Evolutionary conservation across 2,113 vertebrate species (phyloP).

Genomic region (Sorex fumeus): DNA sequence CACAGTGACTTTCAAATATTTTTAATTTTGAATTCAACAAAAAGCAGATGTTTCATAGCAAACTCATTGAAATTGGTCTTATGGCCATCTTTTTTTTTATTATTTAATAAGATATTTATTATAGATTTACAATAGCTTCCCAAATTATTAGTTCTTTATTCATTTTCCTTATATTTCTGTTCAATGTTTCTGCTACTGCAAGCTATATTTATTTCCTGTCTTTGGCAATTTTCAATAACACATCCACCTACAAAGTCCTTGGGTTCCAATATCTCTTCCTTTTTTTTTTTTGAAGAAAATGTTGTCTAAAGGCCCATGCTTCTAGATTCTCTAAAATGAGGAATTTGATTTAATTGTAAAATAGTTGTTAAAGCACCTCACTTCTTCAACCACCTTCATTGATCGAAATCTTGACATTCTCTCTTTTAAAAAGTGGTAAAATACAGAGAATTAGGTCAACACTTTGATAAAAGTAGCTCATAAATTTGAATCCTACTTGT

Average conservation of each 20-base stretch:
- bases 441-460: background rate
- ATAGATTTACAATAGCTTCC: background rate
- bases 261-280: background rate
- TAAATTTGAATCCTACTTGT: background rate
- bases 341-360: background rate
- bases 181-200: background rate
- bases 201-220: slow-evolving; percentile 15
- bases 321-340: background rate
- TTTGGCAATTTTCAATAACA: slow-evolving; percentile 4
- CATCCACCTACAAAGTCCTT: slow-evolving; percentile 2
- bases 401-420: background rate
- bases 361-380: background rate
- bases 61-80: background rate
- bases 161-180: background rate
- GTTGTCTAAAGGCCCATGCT: background rate
- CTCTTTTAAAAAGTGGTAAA: background rate
- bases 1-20: background rate
- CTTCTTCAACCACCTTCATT: background rate
- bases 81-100: background rate
- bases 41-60: background rate
- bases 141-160: slow-evolving; percentile 3
- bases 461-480: slow-evolving; percentile 8
- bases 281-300: slow-evolving; percentile 42
- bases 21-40: slow-evolving; percentile 16
- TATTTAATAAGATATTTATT: background rate